Conservation (phyloP, 2,797 vertebrate genomes). For the Myoxocephalus aenaeus region DNA sequence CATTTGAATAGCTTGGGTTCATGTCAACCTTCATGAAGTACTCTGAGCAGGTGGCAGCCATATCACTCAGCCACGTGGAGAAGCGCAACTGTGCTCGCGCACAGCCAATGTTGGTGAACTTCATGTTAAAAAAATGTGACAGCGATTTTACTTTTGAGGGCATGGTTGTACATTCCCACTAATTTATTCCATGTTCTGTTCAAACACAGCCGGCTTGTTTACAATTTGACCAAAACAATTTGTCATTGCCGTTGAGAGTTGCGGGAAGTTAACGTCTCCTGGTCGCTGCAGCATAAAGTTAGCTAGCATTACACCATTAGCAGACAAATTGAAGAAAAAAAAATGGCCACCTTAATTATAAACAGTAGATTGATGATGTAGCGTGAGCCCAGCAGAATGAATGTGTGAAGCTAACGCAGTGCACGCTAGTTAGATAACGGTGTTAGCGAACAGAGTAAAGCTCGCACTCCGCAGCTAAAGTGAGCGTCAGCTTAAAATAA, state of each 20-base stretch:
- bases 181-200: too few species aligned
- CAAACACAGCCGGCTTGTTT: not conserved
- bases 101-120: not conserved
- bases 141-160: not conserved
- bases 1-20: not conserved
- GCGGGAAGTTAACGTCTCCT: not conserved
- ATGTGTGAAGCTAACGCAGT: not conserved
- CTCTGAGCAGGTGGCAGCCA: too few species aligned
- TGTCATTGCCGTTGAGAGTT: too few species aligned
- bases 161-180: not conserved
- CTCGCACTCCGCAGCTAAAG: rapidly evolving
- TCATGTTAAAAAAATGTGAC: too few species aligned
- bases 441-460: not conserved
- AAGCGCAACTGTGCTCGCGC: not conserved
- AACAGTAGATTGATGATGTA: not conserved
- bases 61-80: conserved; percentile 4
- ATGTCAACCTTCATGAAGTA: too few species aligned
- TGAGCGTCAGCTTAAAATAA: not conserved
- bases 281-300: not conserved
- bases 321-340: not conserved
- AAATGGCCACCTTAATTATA: not conserved
- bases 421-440: too few species aligned
- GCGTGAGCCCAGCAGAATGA: not conserved
- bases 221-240: not conserved
- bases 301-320: not conserved